Evolutionary conservation across 2,797 vertebrate species (phyloP).

Genomic region (Pipistrellus pygmaeus): DNA sequence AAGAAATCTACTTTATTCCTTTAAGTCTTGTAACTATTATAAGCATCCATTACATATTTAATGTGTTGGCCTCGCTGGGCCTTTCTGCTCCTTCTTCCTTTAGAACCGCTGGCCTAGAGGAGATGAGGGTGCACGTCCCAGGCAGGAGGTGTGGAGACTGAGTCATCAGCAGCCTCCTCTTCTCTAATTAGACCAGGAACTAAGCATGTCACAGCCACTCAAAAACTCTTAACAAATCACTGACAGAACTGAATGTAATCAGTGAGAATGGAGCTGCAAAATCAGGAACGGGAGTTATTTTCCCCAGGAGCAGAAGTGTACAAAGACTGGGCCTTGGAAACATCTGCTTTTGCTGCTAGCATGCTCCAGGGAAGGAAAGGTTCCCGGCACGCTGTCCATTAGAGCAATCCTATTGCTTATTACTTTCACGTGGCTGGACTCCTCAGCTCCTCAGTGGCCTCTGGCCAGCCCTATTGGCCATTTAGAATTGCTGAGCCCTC

Average conservation of each 20-base stretch:
- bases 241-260: background rate
- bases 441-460: background rate
- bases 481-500: background rate
- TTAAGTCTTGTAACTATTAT: background rate
- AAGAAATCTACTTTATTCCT: background rate
- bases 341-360: background rate
- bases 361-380: background rate
- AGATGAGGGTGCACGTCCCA: background rate
- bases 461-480: background rate
- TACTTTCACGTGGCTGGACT: background rate
- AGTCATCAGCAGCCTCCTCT: background rate
- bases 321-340: background rate
- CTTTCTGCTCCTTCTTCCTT: background rate
- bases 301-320: background rate
- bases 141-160: background rate
- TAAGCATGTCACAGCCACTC: background rate
- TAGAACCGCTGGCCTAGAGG: background rate
- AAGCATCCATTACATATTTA: background rate
- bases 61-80: background rate
- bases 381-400: background rate
- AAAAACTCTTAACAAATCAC: constrained; percentile 9
- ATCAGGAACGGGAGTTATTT: background rate
- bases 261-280: background rate
- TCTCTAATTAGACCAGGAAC: background rate
- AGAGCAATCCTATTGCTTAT: background rate